Conservation (phyloP, 2,113 vertebrate species). For the Colossoma macropomum region DNA sequence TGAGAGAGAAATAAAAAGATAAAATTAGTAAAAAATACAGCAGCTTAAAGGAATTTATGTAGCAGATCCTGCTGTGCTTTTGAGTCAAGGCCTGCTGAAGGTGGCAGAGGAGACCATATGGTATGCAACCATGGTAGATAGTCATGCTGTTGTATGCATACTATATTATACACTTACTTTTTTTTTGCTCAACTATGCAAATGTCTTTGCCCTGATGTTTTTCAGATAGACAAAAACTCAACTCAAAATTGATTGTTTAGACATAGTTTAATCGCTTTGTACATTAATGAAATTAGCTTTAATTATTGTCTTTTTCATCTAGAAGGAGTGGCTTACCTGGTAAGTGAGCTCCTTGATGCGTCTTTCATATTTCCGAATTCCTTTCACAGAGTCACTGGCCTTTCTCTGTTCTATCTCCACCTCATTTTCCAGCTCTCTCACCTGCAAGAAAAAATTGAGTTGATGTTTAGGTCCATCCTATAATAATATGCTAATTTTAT, state of each 20-base stretch:
- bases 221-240: too few relatives aligned
- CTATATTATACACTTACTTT: too few relatives aligned
- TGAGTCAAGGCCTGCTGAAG: not conserved
- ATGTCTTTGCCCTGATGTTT: too few relatives aligned
- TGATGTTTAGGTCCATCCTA: not conserved
- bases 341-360: conserved; percentile 83
- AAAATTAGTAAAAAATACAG: not conserved
- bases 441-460: conserved; percentile 49
- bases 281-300: not conserved
- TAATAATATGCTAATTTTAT: not conserved
- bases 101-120: too few relatives aligned
- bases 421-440: conserved; percentile 80
- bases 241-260: too few relatives aligned
- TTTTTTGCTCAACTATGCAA: too few relatives aligned
- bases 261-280: too few relatives aligned
- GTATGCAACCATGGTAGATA: not conserved
- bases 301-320: too few relatives aligned
- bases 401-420: conserved; percentile 64
- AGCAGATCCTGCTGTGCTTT: not conserved
- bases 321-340: conserved; percentile 62
- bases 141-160: not conserved
- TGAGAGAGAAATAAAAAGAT: not conserved
- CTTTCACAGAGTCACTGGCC: conserved; percentile 78
- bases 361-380: conserved; percentile 82
- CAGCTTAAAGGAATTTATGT: too few relatives aligned